Conservation (phyloP, 2,797 vertebrate genomes). For the Takifugu ocellatus region DNA sequence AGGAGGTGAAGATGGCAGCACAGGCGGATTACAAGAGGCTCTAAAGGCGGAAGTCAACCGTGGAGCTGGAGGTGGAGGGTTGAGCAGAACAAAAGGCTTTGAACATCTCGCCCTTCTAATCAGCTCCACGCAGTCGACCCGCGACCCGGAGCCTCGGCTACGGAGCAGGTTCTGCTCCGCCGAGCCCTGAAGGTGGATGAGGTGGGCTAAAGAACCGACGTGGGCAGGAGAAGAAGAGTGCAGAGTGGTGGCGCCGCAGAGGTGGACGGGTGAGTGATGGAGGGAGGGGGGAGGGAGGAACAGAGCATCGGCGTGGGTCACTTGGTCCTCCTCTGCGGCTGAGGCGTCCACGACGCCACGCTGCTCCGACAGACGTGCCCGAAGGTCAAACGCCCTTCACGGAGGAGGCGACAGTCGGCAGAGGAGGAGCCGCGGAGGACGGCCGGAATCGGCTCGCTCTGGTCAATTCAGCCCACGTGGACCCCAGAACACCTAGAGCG, state of each 20-base stretch:
- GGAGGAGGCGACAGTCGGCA: no score
- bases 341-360: conserved; percentile 23
- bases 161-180: no score
- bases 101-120: conserved; percentile 17
- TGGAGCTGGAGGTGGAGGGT: conserved; percentile 11
- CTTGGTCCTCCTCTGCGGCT: conserved; percentile 42
- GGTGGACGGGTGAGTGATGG: conserved; percentile 4
- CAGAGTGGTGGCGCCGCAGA: conserved; percentile 19
- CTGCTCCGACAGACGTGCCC: background rate
- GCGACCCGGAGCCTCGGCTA: background rate
- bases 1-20: conserved; percentile 6
- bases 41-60: conserved; percentile 13
- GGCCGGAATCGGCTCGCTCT: background rate
- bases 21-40: conserved; percentile 13
- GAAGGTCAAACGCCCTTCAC: no score
- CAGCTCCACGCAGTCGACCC: conserved; percentile 10
- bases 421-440: no score
- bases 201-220: no score
- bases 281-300: conserved; percentile 32
- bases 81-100: conserved; percentile 20
- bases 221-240: background rate
- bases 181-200: no score
- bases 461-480: background rate
- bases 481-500: background rate
- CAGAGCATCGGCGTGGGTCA: conserved; percentile 48